These are phyloP conservation scores for Gobionotothen gibberifrons DNA, from an alignment of 2,797 vertebrate species.

Conservation along the genomic window DNA sequence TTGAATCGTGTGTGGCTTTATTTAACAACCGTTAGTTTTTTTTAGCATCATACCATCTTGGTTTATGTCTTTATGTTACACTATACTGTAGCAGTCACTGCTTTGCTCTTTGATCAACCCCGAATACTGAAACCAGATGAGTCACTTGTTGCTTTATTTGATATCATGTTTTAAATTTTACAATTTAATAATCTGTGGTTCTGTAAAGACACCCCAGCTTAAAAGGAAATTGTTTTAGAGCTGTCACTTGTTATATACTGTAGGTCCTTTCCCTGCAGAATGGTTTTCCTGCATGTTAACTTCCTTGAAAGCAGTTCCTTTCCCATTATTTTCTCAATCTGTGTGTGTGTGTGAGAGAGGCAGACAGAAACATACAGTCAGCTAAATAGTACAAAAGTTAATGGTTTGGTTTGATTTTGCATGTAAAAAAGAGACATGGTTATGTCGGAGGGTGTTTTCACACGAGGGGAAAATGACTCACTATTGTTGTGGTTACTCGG, in stretches of 20 bases:
- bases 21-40: background rate
- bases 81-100: background rate
- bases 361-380: too few species aligned
- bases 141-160: conserved; percentile 32
- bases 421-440: background rate
- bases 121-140: background rate
- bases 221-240: background rate
- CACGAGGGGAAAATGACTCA: conserved; percentile 60
- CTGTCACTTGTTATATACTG: background rate
- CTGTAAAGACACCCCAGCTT: background rate
- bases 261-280: background rate
- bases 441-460: conserved; percentile 25
- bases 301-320: background rate
- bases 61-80: background rate
- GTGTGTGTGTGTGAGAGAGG: background rate
- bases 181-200: background rate
- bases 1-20: background rate
- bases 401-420: too few species aligned
- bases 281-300: background rate
- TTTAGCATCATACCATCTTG: background rate
- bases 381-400: background rate
- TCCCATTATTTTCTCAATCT: background rate
- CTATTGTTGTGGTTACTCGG: conserved; percentile 53
- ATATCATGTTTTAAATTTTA: background rate
- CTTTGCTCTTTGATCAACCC: background rate